A percentile compares a stretch with the other conserved stretches of the same genome.
These are phyloP conservation scores for Actenoides lindsayi DNA, from an alignment of 2,113 vertebrate genomes.

Conservation along the genomic window DNA sequence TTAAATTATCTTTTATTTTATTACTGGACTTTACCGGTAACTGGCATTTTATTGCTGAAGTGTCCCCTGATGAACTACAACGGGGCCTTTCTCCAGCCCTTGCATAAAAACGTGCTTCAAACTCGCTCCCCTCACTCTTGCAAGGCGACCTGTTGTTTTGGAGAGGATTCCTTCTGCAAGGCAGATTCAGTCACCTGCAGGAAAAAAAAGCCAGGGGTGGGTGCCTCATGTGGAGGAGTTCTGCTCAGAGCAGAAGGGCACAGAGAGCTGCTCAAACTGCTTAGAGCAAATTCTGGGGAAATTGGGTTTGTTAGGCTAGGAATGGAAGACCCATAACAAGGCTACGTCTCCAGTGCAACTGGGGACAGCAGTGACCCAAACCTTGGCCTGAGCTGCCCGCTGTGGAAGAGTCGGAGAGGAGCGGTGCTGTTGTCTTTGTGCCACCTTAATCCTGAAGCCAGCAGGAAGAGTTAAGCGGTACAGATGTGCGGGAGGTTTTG, in stretches of 20 bases:
- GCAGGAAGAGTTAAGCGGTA: background rate
- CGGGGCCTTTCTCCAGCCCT: constrained; percentile 17
- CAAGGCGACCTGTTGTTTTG: constrained; percentile 38
- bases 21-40: constrained; percentile 46
- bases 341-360: background rate
- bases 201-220: background rate
- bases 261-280: background rate
- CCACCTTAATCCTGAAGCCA: background rate
- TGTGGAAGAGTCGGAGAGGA: background rate
- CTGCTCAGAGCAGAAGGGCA: background rate
- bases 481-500: background rate
- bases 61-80: constrained; percentile 16
- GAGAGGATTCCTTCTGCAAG: constrained; percentile 36
- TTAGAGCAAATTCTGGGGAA: background rate
- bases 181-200: constrained; percentile 41
- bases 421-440: background rate
- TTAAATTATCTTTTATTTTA: constrained; percentile 54
- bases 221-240: background rate
- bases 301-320: background rate
- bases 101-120: background rate
- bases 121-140: constrained; percentile 1
- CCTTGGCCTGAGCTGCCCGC: background rate
- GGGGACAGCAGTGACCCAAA: background rate
- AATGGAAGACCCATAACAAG: background rate
- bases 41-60: constrained; percentile 27